Evolutionary conservation across 2,888 invertebrate species (phyloP).

Genomic region (Fragum whitleyi): DNA sequence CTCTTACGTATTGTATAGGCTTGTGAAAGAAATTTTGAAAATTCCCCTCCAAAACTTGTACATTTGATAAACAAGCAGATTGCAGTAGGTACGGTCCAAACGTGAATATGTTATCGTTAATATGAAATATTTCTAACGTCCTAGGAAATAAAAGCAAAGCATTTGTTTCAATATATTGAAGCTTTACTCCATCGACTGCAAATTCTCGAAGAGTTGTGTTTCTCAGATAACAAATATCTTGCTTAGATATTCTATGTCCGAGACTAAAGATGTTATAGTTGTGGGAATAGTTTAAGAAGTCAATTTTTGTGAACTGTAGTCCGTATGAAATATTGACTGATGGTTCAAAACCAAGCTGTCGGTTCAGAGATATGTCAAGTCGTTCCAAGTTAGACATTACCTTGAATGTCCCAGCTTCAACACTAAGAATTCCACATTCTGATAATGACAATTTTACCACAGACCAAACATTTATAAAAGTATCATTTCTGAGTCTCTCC

Average conservation of each 20-base stretch:
- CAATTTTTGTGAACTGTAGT: neutral
- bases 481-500: neutral
- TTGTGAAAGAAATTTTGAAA: neutral
- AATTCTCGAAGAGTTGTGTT: neutral
- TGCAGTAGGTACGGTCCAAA: neutral
- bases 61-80: neutral
- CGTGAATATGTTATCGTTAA: neutral
- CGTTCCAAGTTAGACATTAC: conserved; percentile 1
- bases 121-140: neutral
- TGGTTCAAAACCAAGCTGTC: conserved; percentile 4
- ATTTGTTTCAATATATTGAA: neutral
- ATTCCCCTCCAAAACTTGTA: neutral
- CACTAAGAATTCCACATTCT: neutral
- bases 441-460: neutral
- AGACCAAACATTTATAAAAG: neutral
- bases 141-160: neutral
- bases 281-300: neutral
- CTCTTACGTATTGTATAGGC: neutral
- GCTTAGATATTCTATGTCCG: neutral
- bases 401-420: conserved; percentile 25
- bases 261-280: neutral
- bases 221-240: neutral
- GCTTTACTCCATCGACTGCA: neutral
- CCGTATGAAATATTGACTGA: neutral
- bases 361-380: neutral